Evolutionary conservation across 2,113 vertebrate genomes (phyloP), one percentile per base, ranked within the genome.

Genomic region (Cettia cetti): DNA sequence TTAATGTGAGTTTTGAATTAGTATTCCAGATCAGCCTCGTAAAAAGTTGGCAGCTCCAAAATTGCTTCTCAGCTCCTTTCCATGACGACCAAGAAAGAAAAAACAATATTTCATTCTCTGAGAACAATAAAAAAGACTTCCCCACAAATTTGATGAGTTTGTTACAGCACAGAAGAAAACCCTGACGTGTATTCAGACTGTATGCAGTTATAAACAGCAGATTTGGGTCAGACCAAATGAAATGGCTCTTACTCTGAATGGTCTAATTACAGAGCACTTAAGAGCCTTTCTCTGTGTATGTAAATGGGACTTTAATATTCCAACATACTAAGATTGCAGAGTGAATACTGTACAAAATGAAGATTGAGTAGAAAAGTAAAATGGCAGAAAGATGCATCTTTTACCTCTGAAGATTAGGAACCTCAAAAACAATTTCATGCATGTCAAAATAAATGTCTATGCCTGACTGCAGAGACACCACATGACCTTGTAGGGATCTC

Each of bases 1-100:
- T 95, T 96, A 93, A 95, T 78, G 82, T 64, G 88, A 89, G 76
- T 92, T 96, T 86, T 81, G 64, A 88, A 82, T 90, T 94, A 89
- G 79, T 81, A 90, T 92, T 93, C 69, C 79, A 78, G 60, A 92
- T 90, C 88, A 92, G 79, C 56, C 49, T 92, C 1, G 0, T 71
- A 89, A 81, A 93, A 92, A 64, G 22, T 53, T 92, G 59, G 57
- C 92, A 95, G 60, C 52, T 96, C 75, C 33, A 80, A 59, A 93
- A 92, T 66, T 83, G 59, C 60, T 74, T 70, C 68, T 94, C 47
- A 64, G 40, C 37, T 78, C 22, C 45, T 93, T 86, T 72, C 44
- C 56, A 23, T 86, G 61, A 68, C 0, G 2, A 92, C n/a, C 2
- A 5, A 70, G 49, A 90, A 86, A 81, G 33, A 71, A 91, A 94